Conservation (phyloP, 2,113 vertebrate species). For the Sceloporus tristichus region DNA sequence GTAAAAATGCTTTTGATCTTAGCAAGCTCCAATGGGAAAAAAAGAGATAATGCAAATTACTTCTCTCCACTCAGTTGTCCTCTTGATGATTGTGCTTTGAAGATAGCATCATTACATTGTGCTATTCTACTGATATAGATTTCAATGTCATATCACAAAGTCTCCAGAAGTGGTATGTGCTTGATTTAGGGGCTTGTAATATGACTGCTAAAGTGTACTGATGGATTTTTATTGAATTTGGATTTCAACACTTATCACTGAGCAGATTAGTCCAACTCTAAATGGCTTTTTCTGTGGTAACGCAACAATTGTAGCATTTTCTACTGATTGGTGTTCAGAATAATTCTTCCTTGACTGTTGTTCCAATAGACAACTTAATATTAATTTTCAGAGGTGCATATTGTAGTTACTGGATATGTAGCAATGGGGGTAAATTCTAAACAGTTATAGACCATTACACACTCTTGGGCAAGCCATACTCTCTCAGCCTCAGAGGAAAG, state of each 20-base stretch:
- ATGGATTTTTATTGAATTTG: background rate
- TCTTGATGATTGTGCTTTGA: background rate
- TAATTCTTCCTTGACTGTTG: background rate
- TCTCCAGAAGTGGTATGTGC: background rate
- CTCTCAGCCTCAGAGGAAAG: too few species aligned
- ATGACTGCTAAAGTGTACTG: background rate
- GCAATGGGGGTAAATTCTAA: background rate
- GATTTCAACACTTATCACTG: too few species aligned
- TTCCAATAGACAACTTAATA: background rate
- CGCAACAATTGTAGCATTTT: background rate
- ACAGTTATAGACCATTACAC: background rate
- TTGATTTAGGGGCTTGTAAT: background rate
- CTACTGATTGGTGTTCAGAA: background rate
- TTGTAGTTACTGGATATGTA: background rate
- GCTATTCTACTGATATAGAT: background rate
- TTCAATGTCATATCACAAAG: background rate
- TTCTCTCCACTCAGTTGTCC: background rate
- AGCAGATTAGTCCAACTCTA: background rate
- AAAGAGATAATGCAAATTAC: slow-evolving; percentile 8
- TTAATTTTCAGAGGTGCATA: background rate
- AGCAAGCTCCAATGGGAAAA: background rate
- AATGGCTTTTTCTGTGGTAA: background rate
- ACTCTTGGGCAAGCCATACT: too few species aligned
- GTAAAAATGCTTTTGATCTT: slow-evolving; percentile 1
- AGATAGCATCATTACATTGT: background rate